Base-by-base conservation (phyloP, 1,140 invertebrate species). In the Pentalonia nigronervosa region DNA sequence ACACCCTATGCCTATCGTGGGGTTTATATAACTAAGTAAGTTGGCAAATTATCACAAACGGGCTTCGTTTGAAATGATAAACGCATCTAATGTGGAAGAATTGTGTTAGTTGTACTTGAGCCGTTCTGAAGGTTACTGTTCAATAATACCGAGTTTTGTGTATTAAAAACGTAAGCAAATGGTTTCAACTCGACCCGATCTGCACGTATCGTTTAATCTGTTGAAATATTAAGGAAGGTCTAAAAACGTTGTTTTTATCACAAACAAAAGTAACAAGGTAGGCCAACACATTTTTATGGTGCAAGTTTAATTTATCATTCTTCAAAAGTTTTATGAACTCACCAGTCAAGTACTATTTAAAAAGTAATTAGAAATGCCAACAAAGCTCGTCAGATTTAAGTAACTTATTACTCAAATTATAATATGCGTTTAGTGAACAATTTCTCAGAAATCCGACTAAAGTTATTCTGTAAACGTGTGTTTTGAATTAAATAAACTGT, bases 1-100 rank as follows among this genome's bases (percentile, higher is more conserved):
- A 30, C 30, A 23, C 60, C 41, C 41, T 53, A 90, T 56, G 50
- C 25, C 23, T 90, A 56, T 60, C 88, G 23, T 30, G 23, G 21
- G 36, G 36, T 56, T 90, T 90, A 90, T 36, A 90, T 36, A 36
- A 53, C 21, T 60, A 56, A 90, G 88, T 88, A 89, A 89, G 34
- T 47, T 41, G 36, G 56, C 25, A 41, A 90, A 90, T 90, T 90
- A 67, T 90, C 53, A 67, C 56, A 60, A 47, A 17, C 25, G 47
- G 34, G 50, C 48, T 90, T 67, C 56, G 25, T 34, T 30, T 21
- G 25, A 67, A 90, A 90, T 90, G 53, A 67, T 90, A 90, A 90
- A 67, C 36, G 36, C 8, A 1, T 21, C 45, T 90, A 67, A 47
- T 41, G n/a, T 88, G 25, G 36, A 67, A 30, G 1, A 1, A 25